Evolutionary conservation across 2,113 vertebrate genomes (phyloP).

Genomic region (Cololabis saira): DNA sequence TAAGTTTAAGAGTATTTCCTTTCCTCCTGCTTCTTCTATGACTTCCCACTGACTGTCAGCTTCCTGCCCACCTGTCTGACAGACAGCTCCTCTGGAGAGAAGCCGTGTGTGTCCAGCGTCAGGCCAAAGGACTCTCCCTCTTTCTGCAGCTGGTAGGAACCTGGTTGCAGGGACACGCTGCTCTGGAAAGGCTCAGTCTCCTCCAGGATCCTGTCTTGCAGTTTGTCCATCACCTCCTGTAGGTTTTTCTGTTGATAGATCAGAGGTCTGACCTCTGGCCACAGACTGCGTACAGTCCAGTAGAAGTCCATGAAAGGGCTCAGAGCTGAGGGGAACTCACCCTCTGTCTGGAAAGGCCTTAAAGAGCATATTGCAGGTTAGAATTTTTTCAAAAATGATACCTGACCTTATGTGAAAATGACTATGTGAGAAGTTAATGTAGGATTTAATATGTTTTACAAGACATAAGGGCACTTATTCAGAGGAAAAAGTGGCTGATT

Average conservation of each 20-base stretch:
- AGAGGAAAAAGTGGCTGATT: too few relatives aligned
- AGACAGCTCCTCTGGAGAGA: conserved; percentile 71
- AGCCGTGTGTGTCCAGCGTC: conserved; percentile 66
- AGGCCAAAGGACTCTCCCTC: conserved; percentile 63
- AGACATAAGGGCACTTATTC: too few relatives aligned
- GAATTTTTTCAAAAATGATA: too few relatives aligned
- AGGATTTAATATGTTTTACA: too few relatives aligned
- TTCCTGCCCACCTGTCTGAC: conserved; percentile 66
- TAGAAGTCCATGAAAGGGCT: conserved; percentile 16
- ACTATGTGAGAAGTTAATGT: too few relatives aligned
- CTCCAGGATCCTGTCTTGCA: conserved; percentile 59
- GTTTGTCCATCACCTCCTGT: conserved; percentile 58
- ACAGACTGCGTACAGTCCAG: conserved; percentile 16
- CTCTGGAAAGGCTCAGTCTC: conserved; percentile 54
- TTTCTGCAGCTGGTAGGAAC: conserved; percentile 50
- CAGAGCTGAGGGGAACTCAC: conserved; percentile 17
- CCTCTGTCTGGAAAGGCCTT: too few relatives aligned
- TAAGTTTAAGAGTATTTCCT: conserved; percentile 65
- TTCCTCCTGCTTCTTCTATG: conserved; percentile 73
- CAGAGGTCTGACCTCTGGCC: conserved; percentile 62
- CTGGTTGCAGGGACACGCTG: conserved; percentile 26
- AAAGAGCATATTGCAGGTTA: too few relatives aligned
- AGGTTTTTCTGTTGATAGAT: conserved; percentile 65
- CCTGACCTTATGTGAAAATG: too few relatives aligned
- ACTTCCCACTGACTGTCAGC: conserved; percentile 69